Base-by-base conservation (phyloP, 2,113 vertebrate species). In the Symphodus melops region DNA sequence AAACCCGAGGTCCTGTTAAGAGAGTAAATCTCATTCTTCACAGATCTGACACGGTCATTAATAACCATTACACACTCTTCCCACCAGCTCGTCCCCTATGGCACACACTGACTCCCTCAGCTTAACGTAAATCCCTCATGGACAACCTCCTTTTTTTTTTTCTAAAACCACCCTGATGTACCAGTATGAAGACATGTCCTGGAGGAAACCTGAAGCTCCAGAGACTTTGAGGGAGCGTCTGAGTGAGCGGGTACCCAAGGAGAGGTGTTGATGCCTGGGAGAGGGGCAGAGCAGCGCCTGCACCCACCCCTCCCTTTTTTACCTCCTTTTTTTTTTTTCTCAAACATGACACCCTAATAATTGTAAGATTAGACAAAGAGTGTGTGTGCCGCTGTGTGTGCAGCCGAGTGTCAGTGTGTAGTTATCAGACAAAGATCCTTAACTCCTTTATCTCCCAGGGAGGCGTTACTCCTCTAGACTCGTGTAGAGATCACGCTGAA, bases 11-110 rank as follows among this genome's bases (percentile, higher is more conserved):
- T 89, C 90, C 85, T 82, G 89, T 91, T 91, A 90, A 73, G 76
- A 89, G 86, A 88, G 83, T 89, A 90, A 91, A 90, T 89, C 92
- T 88, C 86, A 87, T 90, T 89, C 88, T 92, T 91, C 86, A 89
- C 89, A 90, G 63, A 88, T 86, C 79, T 84, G 87, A 89, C 90
- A 91, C 80, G 76, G 90, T 89, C 88, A 92, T 93, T 90, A 91
- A 93, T 92, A 93, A 91, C 90, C 78, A 88, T 91, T 87, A 87
- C 80, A 79, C 80, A 83, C 77, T 52, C 84, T 62, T 62, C 66
- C 78, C 46, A 33, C 46, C 68, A 66, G 77, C 70, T 77, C 53
- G 14, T 57, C 84, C 82, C 88, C 75, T 69, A 86, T 85, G 82
- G 89, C 60, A 52, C 10, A 64, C 77, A 89, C 79, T 62, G 49